Percentiles rank a stretch among this genome's conserved stretches.
These are phyloP conservation scores for Capromys pilorides DNA, from an alignment of 2,797 vertebrate genomes.

Conservation along the genomic window DNA sequence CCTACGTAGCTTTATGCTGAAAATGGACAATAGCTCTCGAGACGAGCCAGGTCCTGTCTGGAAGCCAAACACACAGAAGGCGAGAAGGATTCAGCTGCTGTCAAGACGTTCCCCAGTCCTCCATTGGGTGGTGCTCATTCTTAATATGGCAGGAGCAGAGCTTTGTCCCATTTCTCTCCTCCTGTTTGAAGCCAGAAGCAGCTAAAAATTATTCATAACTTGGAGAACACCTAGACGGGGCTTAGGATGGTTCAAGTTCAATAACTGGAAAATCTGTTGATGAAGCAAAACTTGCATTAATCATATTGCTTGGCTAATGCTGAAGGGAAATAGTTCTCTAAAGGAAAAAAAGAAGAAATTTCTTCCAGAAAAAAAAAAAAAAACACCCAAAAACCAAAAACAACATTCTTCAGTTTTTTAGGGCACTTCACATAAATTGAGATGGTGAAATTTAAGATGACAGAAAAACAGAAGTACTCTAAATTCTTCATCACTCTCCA, in stretches of 20 bases:
- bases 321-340: background rate
- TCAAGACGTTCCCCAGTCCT: background rate
- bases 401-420: conserved; percentile 9
- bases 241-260: background rate
- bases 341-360: background rate
- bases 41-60: background rate
- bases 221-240: background rate
- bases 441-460: conserved; percentile 43
- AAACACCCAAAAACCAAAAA: background rate
- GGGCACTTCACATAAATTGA: conserved; percentile 28
- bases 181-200: background rate
- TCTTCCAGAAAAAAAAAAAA: background rate
- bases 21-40: accelerated
- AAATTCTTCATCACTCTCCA: background rate
- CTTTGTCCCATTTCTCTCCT: background rate
- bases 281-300: background rate
- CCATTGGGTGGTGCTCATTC: background rate
- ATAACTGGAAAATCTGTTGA: background rate
- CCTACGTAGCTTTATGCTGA: background rate
- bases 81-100: background rate
- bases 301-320: background rate
- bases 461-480: conserved; percentile 44
- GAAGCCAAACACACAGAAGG: background rate
- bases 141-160: background rate
- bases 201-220: background rate